Evolutionary conservation across 2,888 invertebrate species (phyloP).

Genomic region (Suillia variegata): DNA sequence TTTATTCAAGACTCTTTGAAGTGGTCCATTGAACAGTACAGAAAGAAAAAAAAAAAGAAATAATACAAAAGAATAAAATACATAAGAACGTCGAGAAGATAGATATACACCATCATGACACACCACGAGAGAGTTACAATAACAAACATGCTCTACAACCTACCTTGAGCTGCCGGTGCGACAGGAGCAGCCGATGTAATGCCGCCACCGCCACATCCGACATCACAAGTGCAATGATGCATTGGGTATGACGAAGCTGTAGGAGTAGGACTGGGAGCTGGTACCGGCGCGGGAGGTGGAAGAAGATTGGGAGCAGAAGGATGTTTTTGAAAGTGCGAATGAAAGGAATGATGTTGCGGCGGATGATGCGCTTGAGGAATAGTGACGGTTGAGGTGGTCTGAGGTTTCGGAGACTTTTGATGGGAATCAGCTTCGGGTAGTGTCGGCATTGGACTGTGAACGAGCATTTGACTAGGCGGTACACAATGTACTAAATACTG

Average conservation of each 20-base stretch:
- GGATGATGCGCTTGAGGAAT: neutral
- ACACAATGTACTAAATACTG: slow-evolving; percentile 58
- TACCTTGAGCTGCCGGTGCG: slow-evolving; percentile 55
- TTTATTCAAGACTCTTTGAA: no score
- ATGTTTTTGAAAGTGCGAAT: slow-evolving; percentile 57
- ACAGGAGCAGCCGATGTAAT: slow-evolving; percentile 21
- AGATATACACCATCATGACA: slow-evolving; percentile 12
- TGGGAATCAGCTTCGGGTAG: slow-evolving; percentile 50
- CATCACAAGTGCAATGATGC: slow-evolving; percentile 58
- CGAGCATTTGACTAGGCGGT: slow-evolving; percentile 47
- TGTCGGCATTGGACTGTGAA: slow-evolving; percentile 54
- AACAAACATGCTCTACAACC: slow-evolving; percentile 60
- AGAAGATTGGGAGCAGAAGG: slow-evolving; percentile 54
- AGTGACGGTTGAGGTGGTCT: neutral
- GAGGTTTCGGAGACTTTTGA: slow-evolving; percentile 32
- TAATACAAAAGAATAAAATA: no score
- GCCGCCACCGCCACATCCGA: slow-evolving; percentile 39
- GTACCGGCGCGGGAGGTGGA: slow-evolving; percentile 44
- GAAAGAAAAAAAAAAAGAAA: no score
- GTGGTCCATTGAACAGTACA: no score
- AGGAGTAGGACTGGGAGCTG: slow-evolving; percentile 55
- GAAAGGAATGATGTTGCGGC: slow-evolving; percentile 37
- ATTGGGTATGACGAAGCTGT: slow-evolving; percentile 46
- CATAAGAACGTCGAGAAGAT: no score
- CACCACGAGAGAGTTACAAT: no score